Percentiles rank a stretch among this genome's conserved stretches.
phyloP scores from a whole-genome alignment of 1,140 invertebrate species.

The Diploscapter pachys region DNA sequence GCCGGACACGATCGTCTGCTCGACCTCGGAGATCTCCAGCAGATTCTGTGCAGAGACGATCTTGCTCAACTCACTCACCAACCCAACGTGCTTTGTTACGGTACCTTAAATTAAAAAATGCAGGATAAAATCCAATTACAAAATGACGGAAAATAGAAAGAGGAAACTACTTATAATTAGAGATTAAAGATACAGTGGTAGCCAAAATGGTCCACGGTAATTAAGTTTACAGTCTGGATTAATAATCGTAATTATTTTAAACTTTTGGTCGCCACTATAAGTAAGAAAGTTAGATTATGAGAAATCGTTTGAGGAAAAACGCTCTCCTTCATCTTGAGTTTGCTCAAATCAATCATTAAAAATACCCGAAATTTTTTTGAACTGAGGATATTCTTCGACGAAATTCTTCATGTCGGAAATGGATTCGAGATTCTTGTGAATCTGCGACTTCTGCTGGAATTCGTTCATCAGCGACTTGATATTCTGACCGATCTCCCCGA shows the following conservation, averaged over 20 bases:
- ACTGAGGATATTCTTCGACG: constrained; percentile 95
- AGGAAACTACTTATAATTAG: too few species aligned
- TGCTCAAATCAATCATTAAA: too few species aligned
- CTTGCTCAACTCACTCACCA: constrained; percentile 87
- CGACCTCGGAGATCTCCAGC: constrained; percentile 87
- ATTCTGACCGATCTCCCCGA: constrained; percentile 94
- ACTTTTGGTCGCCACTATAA: too few species aligned
- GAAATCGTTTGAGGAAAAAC: too few species aligned
- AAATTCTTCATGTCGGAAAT: constrained; percentile 98
- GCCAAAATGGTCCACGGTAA: too few species aligned
- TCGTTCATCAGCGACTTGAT: constrained; percentile 96
- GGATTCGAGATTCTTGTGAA: constrained; percentile 89
- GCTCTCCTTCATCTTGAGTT: too few species aligned
- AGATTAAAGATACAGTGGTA: too few species aligned
- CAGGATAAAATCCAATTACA: too few species aligned
- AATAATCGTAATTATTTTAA: too few species aligned
- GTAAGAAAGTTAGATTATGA: too few species aligned
- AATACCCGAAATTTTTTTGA: constrained; percentile 92
- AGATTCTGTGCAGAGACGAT: constrained; percentile 75
- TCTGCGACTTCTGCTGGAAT: constrained; percentile 90
- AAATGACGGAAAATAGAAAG: too few species aligned
- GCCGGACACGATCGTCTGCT: constrained; percentile 87
- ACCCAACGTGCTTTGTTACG: constrained; percentile 91
- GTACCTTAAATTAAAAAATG: constrained; percentile 64
- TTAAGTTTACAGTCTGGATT: too few species aligned